A percentile compares a stretch with the other conserved stretches of the same genome.
Evolutionary conservation across 2,888 invertebrate genomes (phyloP).

Genomic region (Apamea crenata): DNA sequence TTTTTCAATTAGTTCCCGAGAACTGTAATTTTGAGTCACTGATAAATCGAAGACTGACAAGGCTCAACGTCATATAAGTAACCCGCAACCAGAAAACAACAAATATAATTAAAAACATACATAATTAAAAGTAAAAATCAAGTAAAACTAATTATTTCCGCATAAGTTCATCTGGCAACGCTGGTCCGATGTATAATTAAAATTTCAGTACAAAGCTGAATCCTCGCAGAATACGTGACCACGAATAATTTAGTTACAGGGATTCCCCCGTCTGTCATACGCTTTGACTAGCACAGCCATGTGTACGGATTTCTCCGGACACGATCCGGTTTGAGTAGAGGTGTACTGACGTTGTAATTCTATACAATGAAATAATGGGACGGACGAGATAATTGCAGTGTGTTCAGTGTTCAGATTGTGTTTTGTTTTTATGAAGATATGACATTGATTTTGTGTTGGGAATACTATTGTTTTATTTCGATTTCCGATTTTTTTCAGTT

Average conservation of each 20-base stretch:
- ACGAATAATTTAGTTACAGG: slow-evolving; percentile 85
- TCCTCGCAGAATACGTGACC: slow-evolving; percentile 84
- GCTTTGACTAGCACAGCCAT: slow-evolving; percentile 73
- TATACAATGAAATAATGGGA: slow-evolving; percentile 36
- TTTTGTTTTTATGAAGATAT: slow-evolving; percentile 18
- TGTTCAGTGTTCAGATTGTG: slow-evolving; percentile 5
- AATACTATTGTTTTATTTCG: not conserved
- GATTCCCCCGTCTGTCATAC: slow-evolving; percentile 82
- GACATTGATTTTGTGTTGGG: not conserved
- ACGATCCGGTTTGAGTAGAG: slow-evolving; percentile 21
- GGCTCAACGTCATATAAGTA: not conserved
- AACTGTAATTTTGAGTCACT: not conserved
- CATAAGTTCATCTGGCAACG: slow-evolving; percentile 61
- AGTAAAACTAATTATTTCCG: slow-evolving; percentile 53
- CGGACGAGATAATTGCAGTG: not conserved
- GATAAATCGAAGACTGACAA: not conserved
- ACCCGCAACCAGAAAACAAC: not conserved
- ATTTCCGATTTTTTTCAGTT: not conserved
- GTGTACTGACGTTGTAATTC: slow-evolving; percentile 36
- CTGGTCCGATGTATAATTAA: slow-evolving; percentile 79
- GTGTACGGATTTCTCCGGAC: slow-evolving; percentile 38
- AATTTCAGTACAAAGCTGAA: slow-evolving; percentile 86
- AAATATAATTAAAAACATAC: not conserved
- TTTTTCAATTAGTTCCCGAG: not conserved
- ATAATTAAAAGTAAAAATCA: slow-evolving; percentile 36